Evolutionary conservation across 2,888 invertebrate species (phyloP), one percentile per base, ranked within the genome.

Genomic region (Perithous albicinctus): DNA sequence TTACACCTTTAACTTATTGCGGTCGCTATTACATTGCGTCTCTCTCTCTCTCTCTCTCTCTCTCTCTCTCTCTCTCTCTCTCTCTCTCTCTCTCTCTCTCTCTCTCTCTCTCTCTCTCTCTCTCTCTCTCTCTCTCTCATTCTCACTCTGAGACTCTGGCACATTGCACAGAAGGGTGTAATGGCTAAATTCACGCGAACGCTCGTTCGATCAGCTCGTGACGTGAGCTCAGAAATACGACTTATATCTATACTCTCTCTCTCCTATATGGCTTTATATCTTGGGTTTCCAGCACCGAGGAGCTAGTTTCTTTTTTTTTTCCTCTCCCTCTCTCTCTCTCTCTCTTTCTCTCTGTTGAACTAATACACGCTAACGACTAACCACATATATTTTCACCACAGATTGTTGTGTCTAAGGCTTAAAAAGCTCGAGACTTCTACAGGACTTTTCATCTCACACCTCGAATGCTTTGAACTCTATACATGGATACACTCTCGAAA

Each of bases 161-260:
- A 29, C n/a, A 56, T n/a, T 8, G 5, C 3, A 43, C 6, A 43
- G 15, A 4, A 23, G 64, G 35, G 73, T 29, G 51, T 85, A 85
- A 85, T 85, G 84, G 83, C 80, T 77, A 78, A 77, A 82, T 85
- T 83, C 85, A 85, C 85, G 85, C 85, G 80, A 85, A 76, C 84
- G 54, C 54, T 74, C 83, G 84, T 83, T 85, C 84, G 85, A 85
- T 85, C 84, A 85, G 73, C 75, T 78, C 80, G 80, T 80, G 76
- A 82, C 77, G 78, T 67, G 63, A 72, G 74, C 43, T 64, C 61
- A 80, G 73, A 80, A 78, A 77, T 63, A 80, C 78, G 75, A 80
- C 72, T 78, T 80, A 78, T 80, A 80, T 80, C 84, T 78, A 70
- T 67, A 74, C 61, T 54, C 51, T 61, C n/a, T n/a, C n/a, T n/a